Evolutionary conservation across 2,797 vertebrate species (phyloP), one percentile per base, ranked within the genome.

Genomic region (Syngnathus acus): DNA sequence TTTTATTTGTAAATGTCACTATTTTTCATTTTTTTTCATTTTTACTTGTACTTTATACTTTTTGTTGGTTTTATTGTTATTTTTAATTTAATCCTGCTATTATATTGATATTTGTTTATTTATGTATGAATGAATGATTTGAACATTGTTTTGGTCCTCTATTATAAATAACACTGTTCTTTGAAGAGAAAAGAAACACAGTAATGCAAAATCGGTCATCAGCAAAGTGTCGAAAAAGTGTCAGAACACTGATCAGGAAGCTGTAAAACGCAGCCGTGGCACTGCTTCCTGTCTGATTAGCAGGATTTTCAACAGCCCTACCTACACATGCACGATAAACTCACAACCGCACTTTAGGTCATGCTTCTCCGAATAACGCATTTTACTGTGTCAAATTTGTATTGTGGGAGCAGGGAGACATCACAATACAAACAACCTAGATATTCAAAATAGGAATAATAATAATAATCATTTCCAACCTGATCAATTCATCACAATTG

Each of bases 271-370:
- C 72, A 68, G 78, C 67, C 67, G 61, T 68, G 82, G 72, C 71
- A 68, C 81, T 78, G 77, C 77, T 90, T 91, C 90, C 88, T 90
- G 87, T 59, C 74, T 77, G 87, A 89, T 90, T 84, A 81, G 68
- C 55, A 68, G 23, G 65, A 67, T 51, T 66, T 72, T 72, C 47
- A 68, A 40, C 72, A 60, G 63, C 42, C 38, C 53, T 65, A 59
- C 38, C 53, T 65, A 59, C 13, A 9, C 10, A 19, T 42, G 17
- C 38, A 37, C 61, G 50, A 21, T 9, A 21, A 2, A n/a, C 21
- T 51, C 50, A 21, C n/a, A 51, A 51, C n/a, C 3, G 9, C 50
- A 3, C 9, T 4, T 21, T 10, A 21, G 19, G n/a, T 10, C 3
- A 51, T 9, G 61, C 6, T 7, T 32, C 66, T 65, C 48, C 62